Evolutionary conservation across 2,113 vertebrate species (phyloP).

Genomic region (Mus spicilegus): DNA sequence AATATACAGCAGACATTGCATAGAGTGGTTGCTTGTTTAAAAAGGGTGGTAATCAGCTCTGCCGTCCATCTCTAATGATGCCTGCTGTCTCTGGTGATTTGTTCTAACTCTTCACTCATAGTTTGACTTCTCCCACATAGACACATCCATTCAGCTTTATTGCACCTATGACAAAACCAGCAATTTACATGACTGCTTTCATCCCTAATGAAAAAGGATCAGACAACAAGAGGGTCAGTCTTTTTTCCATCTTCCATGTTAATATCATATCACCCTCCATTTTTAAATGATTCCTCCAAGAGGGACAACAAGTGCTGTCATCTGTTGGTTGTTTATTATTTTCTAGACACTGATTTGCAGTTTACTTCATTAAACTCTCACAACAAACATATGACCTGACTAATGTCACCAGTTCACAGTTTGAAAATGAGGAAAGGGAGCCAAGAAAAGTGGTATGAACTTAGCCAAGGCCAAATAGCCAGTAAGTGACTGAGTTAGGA

Average conservation of each 20-base stretch:
- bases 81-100: neutral
- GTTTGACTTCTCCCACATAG: neutral
- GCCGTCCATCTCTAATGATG: neutral
- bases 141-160: neutral
- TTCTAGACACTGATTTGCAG: neutral
- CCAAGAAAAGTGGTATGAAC: neutral
- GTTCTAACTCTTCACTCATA: neutral
- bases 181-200: neutral
- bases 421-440: neutral
- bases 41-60: neutral
- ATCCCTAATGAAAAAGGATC: neutral
- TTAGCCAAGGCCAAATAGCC: neutral
- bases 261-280: no score
- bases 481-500: neutral
- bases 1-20: constrained; percentile 9
- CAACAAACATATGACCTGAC: neutral
- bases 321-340: neutral
- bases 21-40: neutral
- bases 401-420: neutral
- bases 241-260: no score
- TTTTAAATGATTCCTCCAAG: no score
- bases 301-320: neutral
- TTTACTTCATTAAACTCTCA: neutral
- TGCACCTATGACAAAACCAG: neutral
- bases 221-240: neutral